A percentile compares a stretch with the other conserved stretches of the same genome.
These are phyloP conservation scores for Brienomyrus longianalis DNA, from an alignment of 2,113 vertebrate genomes.

Conservation along the genomic window DNA sequence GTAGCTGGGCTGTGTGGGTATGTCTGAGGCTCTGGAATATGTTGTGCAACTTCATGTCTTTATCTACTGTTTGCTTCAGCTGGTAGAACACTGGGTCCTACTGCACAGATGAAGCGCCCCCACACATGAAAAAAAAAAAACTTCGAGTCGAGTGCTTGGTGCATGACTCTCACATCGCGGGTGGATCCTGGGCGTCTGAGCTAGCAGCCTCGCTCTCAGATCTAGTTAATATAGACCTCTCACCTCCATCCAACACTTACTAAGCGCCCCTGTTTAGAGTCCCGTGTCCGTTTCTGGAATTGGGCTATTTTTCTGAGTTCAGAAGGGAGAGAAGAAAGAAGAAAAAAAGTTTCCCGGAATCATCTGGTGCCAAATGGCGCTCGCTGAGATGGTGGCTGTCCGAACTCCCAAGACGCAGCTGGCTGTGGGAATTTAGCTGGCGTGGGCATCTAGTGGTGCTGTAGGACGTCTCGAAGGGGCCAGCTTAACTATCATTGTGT, in stretches of 20 bases:
- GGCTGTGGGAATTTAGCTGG: neutral
- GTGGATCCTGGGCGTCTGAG: neutral
- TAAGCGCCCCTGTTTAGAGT: neutral
- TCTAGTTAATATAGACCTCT: neutral
- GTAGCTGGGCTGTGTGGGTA: neutral
- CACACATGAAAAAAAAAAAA: neutral
- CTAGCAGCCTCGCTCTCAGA: neutral
- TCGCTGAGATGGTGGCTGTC: neutral
- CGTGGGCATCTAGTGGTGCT: neutral
- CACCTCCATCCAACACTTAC: constrained; percentile 9
- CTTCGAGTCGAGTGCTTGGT: neutral
- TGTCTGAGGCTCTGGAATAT: neutral
- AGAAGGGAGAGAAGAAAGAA: neutral
- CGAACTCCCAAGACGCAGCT: neutral
- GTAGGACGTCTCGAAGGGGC: neutral
- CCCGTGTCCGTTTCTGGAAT: neutral
- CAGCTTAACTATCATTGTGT: neutral
- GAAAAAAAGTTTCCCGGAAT: neutral
- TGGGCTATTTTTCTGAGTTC: neutral
- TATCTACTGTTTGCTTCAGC: neutral
- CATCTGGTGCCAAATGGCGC: neutral
- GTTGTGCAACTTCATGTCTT: neutral
- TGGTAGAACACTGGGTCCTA: constrained; percentile 3
- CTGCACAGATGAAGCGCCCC: neutral
- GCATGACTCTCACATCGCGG: neutral